phyloP scores from a whole-genome alignment of 2,113 vertebrate species.

The Felis catus region DNA sequence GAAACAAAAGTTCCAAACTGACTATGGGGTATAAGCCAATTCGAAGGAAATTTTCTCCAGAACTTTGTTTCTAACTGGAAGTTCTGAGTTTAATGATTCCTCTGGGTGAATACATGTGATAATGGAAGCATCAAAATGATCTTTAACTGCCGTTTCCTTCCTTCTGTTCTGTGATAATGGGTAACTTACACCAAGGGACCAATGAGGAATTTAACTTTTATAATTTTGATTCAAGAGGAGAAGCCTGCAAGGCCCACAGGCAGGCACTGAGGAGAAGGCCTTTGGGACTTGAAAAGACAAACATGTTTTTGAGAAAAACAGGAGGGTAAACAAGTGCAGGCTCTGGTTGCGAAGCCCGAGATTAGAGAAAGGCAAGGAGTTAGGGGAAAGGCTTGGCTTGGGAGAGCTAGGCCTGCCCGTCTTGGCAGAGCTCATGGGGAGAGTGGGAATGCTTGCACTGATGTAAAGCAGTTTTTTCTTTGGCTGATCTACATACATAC shows the following conservation, averaged over 20 bases:
- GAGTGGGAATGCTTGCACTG: slow-evolving; percentile 6
- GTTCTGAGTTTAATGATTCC: not conserved
- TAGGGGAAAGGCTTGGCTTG: not conserved
- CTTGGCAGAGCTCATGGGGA: slow-evolving; percentile 7
- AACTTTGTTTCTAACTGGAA: slow-evolving; percentile 32
- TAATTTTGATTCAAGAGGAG: slow-evolving; percentile 54
- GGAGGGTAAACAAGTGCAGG: slow-evolving; percentile 1
- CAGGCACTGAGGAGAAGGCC: slow-evolving; percentile 29
- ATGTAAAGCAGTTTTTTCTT: not conserved
- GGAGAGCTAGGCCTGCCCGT: not conserved
- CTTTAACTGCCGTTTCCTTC: slow-evolving; percentile 47
- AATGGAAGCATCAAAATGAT: not conserved
- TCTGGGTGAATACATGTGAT: not conserved
- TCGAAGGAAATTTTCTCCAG: slow-evolving; percentile 30
- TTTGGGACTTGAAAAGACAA: slow-evolving; percentile 49
- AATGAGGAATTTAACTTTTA: slow-evolving; percentile 5
- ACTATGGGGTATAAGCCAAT: not conserved
- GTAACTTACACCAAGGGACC: not conserved
- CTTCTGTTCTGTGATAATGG: slow-evolving; percentile 11
- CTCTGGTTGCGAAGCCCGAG: not conserved
- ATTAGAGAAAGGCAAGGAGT: slow-evolving; percentile 40
- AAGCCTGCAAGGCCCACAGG: not conserved
- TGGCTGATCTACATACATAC: slow-evolving; percentile 41
- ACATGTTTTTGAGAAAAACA: slow-evolving; percentile 55
- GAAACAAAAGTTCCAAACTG: not conserved